Base-by-base conservation (phyloP, 37 sponge, comb jelly and placozoan genomes). In the Trichoplax adhaerens region DNA sequence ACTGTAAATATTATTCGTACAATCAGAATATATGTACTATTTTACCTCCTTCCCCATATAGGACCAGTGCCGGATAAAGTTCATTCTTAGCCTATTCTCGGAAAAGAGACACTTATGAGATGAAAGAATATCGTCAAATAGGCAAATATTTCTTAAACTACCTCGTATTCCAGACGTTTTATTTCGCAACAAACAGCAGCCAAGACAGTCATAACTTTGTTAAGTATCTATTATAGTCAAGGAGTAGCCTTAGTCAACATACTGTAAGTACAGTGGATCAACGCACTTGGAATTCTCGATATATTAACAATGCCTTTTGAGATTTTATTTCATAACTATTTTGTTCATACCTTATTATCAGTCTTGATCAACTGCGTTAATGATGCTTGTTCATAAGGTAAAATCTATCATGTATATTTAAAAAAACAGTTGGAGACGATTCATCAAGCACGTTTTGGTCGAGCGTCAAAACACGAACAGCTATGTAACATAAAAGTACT, bases 181-280 rank as follows among this genome's bases (percentile, higher is more conserved):
- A 91, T 82, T 71, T 96, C 98, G n/a, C 72, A 69, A 75, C 98
- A 96, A 55, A 96, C 79, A 55, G 93, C 86, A 62, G 98, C 70
- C 66, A 96, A 83, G 46, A 91, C 93, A 48, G 80, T 81, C 55
- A 96, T 77, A 56, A 91, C 93, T 70, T 96, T 96, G 74, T 88
- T 91, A 54, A 96, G 77, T n/a, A 91, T 82, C 83, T 48, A 0
- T 29, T 29, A 29, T 29, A 29, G 29, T 29, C 29, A 29, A 29
- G 29, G 29, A 29, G 29, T 29, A 29, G 29, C 29, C 29, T 29
- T 29, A 29, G 29, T 29, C 29, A 29, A 29, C 29, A 29, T 29
- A 29, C 29, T 29, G 29, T 29, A 29, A 29, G 29, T 29, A 29
- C 29, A 29, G 29, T 29, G 29, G 29, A 29, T 29, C 29, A 29